A percentile compares a stretch with the other conserved stretches of the same genome.
Evolutionary conservation across 2,113 vertebrate genomes (phyloP).

Genomic region (Aramus guarauna): DNA sequence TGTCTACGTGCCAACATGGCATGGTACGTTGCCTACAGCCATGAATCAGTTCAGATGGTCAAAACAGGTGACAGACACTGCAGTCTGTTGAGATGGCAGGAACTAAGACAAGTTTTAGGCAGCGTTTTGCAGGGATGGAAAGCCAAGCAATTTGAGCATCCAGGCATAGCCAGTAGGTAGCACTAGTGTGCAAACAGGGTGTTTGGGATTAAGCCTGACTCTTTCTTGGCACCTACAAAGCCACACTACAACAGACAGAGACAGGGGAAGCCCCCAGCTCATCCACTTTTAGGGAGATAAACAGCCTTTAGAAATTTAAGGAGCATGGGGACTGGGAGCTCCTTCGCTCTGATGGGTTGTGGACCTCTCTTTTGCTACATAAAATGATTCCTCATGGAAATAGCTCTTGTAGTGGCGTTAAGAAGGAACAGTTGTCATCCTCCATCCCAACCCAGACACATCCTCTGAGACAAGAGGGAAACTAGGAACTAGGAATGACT

Average conservation of each 20-base stretch:
- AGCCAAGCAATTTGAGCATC: neutral
- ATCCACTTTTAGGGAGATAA: neutral
- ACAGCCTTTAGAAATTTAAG: neutral
- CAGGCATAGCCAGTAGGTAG: neutral
- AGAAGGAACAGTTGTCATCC: neutral
- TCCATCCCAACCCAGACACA: neutral
- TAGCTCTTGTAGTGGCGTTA: neutral
- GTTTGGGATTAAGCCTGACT: neutral
- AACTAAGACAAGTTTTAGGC: neutral
- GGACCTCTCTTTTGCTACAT: neutral
- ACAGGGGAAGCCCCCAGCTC: neutral
- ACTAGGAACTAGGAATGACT: neutral
- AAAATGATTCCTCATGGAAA: neutral
- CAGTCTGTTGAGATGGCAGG: neutral
- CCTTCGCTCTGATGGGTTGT: accelerated
- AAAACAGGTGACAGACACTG: neutral
- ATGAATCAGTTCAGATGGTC: too few relatives aligned
- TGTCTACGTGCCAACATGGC: accelerated
- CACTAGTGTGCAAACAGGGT: neutral
- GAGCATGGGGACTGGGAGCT: neutral
- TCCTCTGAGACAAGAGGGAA: neutral
- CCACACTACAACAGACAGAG: neutral
- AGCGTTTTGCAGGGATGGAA: neutral
- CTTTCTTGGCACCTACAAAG: neutral
- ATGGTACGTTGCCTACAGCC: neutral